These are phyloP conservation scores for Cyaniris semiargus DNA, from an alignment of 2,888 invertebrate species.

Conservation along the genomic window DNA sequence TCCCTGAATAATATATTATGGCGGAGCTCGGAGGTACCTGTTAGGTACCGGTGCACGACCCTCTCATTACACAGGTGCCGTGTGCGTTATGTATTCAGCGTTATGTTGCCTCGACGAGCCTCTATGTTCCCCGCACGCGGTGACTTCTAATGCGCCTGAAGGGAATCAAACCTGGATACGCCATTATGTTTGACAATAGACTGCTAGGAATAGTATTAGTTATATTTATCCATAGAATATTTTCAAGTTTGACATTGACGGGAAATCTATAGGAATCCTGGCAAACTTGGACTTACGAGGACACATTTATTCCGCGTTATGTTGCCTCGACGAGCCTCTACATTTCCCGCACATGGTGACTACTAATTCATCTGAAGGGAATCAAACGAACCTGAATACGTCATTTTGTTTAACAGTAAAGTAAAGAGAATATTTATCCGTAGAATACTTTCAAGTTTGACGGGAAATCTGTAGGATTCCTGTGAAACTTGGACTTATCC, in stretches of 20 bases:
- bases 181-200: too few species aligned
- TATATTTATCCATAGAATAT: neutral
- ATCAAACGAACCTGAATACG: neutral
- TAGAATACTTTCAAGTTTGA: neutral
- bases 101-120: neutral
- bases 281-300: neutral
- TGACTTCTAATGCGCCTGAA: neutral
- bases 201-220: too few species aligned
- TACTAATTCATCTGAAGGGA: neutral
- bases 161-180: neutral
- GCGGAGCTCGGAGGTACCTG: slow-evolving; percentile 7
- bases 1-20: slow-evolving; percentile 24
- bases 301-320: neutral
- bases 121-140: neutral
- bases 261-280: neutral
- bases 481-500: neutral
- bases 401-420: too few species aligned
- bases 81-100: slow-evolving; percentile 7
- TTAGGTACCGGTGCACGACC: slow-evolving; percentile 12
- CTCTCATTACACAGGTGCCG: slow-evolving; percentile 19
- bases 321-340: neutral
- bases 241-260: neutral
- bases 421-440: neutral
- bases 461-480: neutral
- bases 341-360: neutral